Percentiles rank a stretch among this genome's conserved stretches.
Conservation (phyloP, 2,113 vertebrate species). For the Takifugu bimaculatus region DNA sequence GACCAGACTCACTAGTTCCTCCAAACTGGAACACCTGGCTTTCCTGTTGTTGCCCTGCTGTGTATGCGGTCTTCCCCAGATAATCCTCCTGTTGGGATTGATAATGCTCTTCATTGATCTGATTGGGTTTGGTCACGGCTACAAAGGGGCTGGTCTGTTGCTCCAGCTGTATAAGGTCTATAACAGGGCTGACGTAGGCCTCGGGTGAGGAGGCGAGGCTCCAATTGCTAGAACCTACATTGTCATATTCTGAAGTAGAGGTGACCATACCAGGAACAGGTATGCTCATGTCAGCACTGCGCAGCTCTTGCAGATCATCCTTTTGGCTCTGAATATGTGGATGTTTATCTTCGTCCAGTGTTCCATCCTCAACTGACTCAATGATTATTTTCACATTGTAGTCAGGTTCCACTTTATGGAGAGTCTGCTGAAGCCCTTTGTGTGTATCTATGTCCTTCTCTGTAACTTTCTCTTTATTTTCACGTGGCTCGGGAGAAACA, state of each 20-base stretch:
- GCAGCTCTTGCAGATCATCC: background rate
- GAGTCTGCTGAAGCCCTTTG: conserved; percentile 1
- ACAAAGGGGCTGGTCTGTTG: conserved; percentile 67
- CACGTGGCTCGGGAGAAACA: conserved; percentile 17
- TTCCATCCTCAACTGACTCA: conserved; percentile 37
- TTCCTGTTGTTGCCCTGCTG: conserved; percentile 15
- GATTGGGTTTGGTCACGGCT: conserved; percentile 40
- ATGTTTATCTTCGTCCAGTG: conserved; percentile 3
- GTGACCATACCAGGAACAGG: conserved; percentile 59
- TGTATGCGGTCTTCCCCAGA: conserved; percentile 14
- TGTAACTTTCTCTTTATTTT: conserved; percentile 13
- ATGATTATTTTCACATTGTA: conserved; percentile 63
- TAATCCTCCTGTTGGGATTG: conserved; percentile 20
- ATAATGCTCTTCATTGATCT: conserved; percentile 16
- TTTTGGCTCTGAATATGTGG: conserved; percentile 2
- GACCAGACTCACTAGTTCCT: conserved; percentile 21
- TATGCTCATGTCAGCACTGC: conserved; percentile 25
- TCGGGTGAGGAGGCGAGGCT: conserved; percentile 58
- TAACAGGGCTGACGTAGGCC: conserved; percentile 22
- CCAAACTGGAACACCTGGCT: conserved; percentile 60
- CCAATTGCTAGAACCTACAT: conserved; percentile 58
- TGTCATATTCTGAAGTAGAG: conserved; percentile 73
- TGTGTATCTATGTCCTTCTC: background rate
- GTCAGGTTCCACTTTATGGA: conserved; percentile 19
- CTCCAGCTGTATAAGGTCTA: conserved; percentile 54